Evolutionary conservation across 2,797 vertebrate species (phyloP), one percentile per base, ranked within the genome.

Genomic region (Todus mexicanus): DNA sequence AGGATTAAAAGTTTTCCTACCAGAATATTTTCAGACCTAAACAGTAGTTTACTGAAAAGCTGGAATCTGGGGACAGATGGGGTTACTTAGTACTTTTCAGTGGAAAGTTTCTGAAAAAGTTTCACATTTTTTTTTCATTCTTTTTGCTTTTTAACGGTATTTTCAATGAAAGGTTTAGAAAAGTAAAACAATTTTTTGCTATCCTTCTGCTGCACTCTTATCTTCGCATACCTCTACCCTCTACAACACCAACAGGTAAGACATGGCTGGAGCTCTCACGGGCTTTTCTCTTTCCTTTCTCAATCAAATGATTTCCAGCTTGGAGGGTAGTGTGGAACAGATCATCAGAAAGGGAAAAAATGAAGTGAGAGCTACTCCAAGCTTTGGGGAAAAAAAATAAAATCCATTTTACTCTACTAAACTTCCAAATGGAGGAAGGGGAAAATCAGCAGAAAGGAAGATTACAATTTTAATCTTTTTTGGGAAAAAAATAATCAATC

Each of bases 401-500:
- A 65, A 40, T 33, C 43, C 9, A 4, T 70, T 64, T 89, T 54
- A 43, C 40, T 60, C 18, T 42, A 43, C 3, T 43, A 69, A 68
- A n/a, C 10, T 80, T 85, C 31, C 47, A 60, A 69, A 78, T 37
- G 27, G 35, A 72, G 10, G 5, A 13, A 73, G 60, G 81, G 6
- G 14, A 38, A 76, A 43, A 37, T 35, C 19, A 65, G 18, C 19
- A 40, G 31, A 64, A 69, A 64, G 6, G 18, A 92, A 64, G 35
- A 51, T 6, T 29, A 68, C 4, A 57, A 27, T 51, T 79, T 51
- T n/a, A 57, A 53, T 23, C 2, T 45, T 70, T 42, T 11, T 42
- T 9, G 23, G 11, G 11, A 13, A 1, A 3, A 2, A 7, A 16
- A 37, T 33, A 45, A 47, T 14, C 19, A 26, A 31, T 17, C 0